Evolutionary conservation across 2,113 vertebrate species (phyloP).

Genomic region (Hippocampus guttulatus): DNA sequence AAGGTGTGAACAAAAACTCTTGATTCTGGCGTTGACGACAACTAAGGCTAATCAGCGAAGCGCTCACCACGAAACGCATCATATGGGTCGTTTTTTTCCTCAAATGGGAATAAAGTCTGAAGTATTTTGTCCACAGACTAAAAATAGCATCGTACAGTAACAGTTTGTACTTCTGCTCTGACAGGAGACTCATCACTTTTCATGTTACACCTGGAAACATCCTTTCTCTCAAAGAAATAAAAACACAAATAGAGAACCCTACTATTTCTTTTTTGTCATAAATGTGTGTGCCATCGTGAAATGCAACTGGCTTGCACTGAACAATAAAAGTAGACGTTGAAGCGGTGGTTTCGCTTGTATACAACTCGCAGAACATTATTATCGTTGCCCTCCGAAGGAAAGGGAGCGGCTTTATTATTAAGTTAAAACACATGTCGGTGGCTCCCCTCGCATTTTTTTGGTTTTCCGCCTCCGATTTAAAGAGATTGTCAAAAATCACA

Average conservation of each 20-base stretch:
- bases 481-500: slow-evolving; percentile 28
- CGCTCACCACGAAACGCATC: background rate
- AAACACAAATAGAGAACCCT: slow-evolving; percentile 18
- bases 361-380: slow-evolving; percentile 9
- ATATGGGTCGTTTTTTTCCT: background rate
- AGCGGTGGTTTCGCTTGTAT: slow-evolving; percentile 9
- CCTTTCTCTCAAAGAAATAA: slow-evolving; percentile 19
- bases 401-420: slow-evolving; percentile 37
- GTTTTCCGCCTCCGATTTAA: slow-evolving; percentile 13
- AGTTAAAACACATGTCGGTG: slow-evolving; percentile 47
- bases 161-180: slow-evolving; percentile 8
- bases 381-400: slow-evolving; percentile 21
- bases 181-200: background rate
- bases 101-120: background rate
- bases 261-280: slow-evolving; percentile 26
- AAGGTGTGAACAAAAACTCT: background rate
- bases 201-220: background rate
- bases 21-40: background rate
- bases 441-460: slow-evolving; percentile 34
- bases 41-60: background rate
- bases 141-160: background rate
- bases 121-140: background rate
- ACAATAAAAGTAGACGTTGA: slow-evolving; percentile 56
- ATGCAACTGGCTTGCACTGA: slow-evolving; percentile 69
- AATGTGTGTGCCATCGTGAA: slow-evolving; percentile 56